phyloP scores from a whole-genome alignment of 2,888 invertebrate species.

The Callimorpha dominula region DNA sequence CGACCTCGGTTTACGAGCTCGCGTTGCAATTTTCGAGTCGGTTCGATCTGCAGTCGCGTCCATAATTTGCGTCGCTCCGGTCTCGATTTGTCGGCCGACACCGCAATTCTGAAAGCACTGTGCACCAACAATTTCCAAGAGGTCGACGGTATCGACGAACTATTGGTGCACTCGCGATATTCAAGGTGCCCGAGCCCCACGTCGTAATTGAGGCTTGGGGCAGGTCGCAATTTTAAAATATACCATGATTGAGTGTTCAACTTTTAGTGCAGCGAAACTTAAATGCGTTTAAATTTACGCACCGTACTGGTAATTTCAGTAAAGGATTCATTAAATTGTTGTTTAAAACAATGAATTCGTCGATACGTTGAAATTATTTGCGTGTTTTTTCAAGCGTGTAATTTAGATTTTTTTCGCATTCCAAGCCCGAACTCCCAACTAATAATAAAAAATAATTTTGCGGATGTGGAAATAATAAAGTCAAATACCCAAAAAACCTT shows the following conservation, averaged over 20 bases:
- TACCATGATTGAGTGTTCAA: constrained; percentile 79
- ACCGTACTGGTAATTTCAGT: constrained; percentile 64
- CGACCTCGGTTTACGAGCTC: constrained; percentile 76
- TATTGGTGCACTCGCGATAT: constrained; percentile 72
- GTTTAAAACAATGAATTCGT: constrained; percentile 69
- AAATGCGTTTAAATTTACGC: constrained; percentile 70
- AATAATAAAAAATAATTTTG: constrained; percentile 31
- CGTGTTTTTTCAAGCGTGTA: constrained; percentile 39
- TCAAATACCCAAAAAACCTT: neutral
- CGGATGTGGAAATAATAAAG: constrained; percentile 14
- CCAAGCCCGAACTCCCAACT: neutral
- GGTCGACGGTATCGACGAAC: constrained; percentile 66
- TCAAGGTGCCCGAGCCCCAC: constrained; percentile 67
- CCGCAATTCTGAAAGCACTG: constrained; percentile 71
- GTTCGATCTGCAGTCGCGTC: constrained; percentile 65
- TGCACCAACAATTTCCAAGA: constrained; percentile 76
- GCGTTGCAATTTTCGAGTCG: constrained; percentile 77
- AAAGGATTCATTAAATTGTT: constrained; percentile 65
- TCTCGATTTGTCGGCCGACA: constrained; percentile 76
- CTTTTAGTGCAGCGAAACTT: constrained; percentile 67
- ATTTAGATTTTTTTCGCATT: neutral
- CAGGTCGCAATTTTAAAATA: constrained; percentile 82
- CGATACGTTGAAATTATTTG: constrained; percentile 33
- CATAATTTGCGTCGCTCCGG: constrained; percentile 79
- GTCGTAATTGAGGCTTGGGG: constrained; percentile 78